Evolutionary conservation across 2,888 invertebrate genomes (phyloP).

Genomic region (Meta bourneti): DNA sequence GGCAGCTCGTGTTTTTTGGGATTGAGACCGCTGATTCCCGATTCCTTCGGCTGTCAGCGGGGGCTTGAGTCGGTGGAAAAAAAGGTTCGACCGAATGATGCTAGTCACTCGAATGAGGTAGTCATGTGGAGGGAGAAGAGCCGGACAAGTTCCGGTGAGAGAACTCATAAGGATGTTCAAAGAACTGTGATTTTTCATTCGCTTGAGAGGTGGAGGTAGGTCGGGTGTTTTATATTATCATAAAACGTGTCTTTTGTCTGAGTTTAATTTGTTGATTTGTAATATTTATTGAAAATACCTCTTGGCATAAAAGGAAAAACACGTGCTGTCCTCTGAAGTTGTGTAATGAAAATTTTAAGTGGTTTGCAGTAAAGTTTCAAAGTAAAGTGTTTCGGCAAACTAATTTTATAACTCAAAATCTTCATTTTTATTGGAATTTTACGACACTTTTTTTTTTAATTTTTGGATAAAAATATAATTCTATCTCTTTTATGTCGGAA

Average conservation of each 20-base stretch:
- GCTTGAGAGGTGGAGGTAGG: slow-evolving; percentile 69
- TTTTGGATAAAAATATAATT: too few species aligned
- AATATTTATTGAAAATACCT: background rate
- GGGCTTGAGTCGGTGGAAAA: background rate
- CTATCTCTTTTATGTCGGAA: too few species aligned
- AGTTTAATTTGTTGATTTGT: background rate
- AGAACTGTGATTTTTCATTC: slow-evolving; percentile 66
- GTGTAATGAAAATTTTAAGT: background rate
- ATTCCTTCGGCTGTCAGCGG: background rate
- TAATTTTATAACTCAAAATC: too few species aligned
- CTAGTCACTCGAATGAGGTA: slow-evolving; percentile 54
- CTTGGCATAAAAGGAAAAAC: background rate
- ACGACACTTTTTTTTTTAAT: too few species aligned
- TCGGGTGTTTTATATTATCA: background rate
- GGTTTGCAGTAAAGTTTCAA: too few species aligned
- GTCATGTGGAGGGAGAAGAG: slow-evolving; percentile 60
- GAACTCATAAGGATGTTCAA: background rate
- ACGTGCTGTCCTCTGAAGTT: background rate
- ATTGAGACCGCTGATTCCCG: background rate
- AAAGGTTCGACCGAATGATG: slow-evolving; percentile 55
- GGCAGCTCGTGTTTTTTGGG: background rate
- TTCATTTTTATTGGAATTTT: too few species aligned
- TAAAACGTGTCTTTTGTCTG: background rate
- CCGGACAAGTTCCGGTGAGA: slow-evolving; percentile 50
- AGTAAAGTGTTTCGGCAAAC: too few species aligned